phyloP scores from a whole-genome alignment of 2,888 invertebrate genomes.

The Therioaphis trifolii region DNA sequence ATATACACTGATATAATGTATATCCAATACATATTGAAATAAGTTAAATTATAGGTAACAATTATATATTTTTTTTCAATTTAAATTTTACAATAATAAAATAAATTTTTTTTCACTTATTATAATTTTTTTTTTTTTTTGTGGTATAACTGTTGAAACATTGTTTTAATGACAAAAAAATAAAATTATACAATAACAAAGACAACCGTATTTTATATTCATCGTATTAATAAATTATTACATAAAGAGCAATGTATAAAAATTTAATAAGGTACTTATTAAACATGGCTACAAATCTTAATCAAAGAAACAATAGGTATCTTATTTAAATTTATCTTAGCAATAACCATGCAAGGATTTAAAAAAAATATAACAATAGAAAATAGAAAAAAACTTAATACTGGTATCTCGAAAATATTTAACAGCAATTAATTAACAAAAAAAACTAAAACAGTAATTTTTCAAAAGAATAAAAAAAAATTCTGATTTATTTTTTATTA shows the following conservation, averaged over 20 bases:
- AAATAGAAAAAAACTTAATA: constrained; percentile 33
- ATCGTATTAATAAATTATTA: neutral
- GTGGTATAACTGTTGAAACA: neutral
- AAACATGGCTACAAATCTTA: neutral
- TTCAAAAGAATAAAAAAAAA: neutral
- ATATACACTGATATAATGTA: neutral
- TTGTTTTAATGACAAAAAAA: neutral
- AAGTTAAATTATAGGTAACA: neutral
- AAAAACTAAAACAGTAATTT: neutral
- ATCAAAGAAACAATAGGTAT: neutral
- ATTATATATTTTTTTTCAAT: neutral
- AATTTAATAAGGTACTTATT: constrained; percentile 16
- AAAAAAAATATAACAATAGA: neutral
- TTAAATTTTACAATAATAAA: neutral
- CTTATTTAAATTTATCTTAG: constrained; percentile 7
- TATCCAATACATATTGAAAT: too few relatives aligned
- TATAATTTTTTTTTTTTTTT: neutral
- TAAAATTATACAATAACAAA: neutral
- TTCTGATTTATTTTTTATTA: too few relatives aligned
- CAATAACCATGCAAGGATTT: neutral
- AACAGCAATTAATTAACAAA: constrained; percentile 38
- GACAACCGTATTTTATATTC: neutral
- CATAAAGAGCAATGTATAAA: neutral
- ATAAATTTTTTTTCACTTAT: neutral
- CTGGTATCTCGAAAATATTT: constrained; percentile 20